Evolutionary conservation across 64 coral and sea anemone species (phyloP).

Genomic region (Montipora foliosa): DNA sequence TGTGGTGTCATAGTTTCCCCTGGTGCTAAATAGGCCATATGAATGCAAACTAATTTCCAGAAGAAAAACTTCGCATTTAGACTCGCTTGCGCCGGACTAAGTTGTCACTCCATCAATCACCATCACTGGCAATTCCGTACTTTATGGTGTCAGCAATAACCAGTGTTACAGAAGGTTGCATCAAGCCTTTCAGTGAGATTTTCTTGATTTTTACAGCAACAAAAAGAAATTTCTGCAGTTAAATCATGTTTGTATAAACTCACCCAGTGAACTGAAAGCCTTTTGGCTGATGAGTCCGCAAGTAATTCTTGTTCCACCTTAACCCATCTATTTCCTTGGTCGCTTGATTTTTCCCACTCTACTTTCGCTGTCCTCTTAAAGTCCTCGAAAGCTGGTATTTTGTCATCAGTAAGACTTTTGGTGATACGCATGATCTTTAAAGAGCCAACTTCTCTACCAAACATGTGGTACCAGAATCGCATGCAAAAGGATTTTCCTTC

Average conservation of each 20-base stretch:
- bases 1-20: too few relatives aligned
- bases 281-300: not conserved
- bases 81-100: too few relatives aligned
- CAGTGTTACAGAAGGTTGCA: too few relatives aligned
- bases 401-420: not conserved
- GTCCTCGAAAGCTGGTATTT: not conserved
- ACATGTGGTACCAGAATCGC: slow-evolving; percentile 59
- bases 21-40: too few relatives aligned
- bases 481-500: slow-evolving; percentile 42
- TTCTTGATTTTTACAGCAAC: too few relatives aligned
- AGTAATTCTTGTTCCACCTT: not conserved
- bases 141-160: too few relatives aligned
- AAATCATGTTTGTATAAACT: not conserved
- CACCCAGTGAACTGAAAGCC: slow-evolving; percentile 3
- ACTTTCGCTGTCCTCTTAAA: not conserved
- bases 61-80: too few relatives aligned
- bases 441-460: slow-evolving; percentile 4
- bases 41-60: too few relatives aligned
- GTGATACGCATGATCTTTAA: slow-evolving; percentile 1
- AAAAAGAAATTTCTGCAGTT: not conserved
- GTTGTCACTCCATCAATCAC: too few relatives aligned
- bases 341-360: not conserved
- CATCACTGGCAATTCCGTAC: too few relatives aligned
- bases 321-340: not conserved
- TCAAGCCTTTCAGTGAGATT: too few relatives aligned